phyloP scores from a whole-genome alignment of 2,113 vertebrate genomes.

The Silurus glanis region DNA sequence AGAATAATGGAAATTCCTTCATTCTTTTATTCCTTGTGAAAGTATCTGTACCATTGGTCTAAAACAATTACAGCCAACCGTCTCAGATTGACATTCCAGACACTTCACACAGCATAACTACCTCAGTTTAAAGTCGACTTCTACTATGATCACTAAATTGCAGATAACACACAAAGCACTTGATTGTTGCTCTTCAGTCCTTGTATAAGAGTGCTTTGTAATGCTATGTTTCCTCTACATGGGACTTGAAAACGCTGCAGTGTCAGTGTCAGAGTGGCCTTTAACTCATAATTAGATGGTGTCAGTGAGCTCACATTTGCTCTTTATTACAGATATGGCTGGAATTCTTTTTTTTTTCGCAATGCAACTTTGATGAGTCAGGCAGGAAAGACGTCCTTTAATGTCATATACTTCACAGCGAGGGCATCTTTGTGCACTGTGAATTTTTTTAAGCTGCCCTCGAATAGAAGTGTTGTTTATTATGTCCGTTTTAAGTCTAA shows the following conservation, averaged over 20 bases:
- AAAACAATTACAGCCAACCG: not conserved
- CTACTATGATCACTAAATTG: conserved; percentile 48
- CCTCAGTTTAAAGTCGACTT: conserved; percentile 41
- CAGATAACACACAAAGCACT: conserved; percentile 57
- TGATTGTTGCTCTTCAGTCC: conserved; percentile 57
- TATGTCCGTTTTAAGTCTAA: not conserved
- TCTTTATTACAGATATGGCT: conserved; percentile 53
- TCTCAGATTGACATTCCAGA: conserved; percentile 4
- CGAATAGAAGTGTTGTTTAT: not conserved
- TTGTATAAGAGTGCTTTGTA: conserved; percentile 41
- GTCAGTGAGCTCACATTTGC: conserved; percentile 60
- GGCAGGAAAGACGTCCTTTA: conserved; percentile 21
- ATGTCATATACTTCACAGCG: conserved; percentile 13
- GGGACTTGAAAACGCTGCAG: not conserved
- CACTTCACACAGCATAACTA: conserved; percentile 29
- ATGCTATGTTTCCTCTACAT: conserved; percentile 8
- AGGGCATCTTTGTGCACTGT: conserved; percentile 6
- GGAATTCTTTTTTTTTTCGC: not conserved
- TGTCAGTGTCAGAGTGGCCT: conserved; percentile 47
- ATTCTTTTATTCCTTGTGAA: not conserved
- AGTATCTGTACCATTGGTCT: conserved; percentile 1
- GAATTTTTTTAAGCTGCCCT: not conserved
- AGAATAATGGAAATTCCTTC: not conserved
- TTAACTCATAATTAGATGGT: conserved; percentile 62
- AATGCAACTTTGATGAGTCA: conserved; percentile 50